A percentile compares a stretch with the other conserved stretches of the same genome.
Evolutionary conservation across 2,113 vertebrate genomes (phyloP).

Genomic region (Nycticorax nycticorax): DNA sequence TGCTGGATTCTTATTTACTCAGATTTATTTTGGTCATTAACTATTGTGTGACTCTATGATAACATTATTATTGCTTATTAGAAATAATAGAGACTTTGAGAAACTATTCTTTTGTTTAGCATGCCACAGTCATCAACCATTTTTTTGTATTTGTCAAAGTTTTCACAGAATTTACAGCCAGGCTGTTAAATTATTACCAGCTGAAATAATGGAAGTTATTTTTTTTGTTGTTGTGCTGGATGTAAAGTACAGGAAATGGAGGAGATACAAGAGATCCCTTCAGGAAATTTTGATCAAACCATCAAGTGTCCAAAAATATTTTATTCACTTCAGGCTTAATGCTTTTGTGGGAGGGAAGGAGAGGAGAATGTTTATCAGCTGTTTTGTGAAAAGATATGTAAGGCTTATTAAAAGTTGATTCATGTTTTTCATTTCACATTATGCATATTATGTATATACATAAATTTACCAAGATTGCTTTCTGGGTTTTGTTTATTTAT

Average conservation of each 20-base stretch:
- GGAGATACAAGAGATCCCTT: slow-evolving; percentile 25
- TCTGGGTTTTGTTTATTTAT: not conserved
- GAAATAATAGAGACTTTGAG: not conserved
- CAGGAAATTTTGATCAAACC: slow-evolving; percentile 22
- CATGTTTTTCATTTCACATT: not conserved
- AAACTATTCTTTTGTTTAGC: not conserved
- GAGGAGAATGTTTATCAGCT: not conserved
- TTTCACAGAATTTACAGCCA: not conserved
- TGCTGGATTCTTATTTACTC: not conserved
- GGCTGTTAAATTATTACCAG: slow-evolving; percentile 58
- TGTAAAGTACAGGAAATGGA: slow-evolving; percentile 22
- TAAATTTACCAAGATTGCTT: not conserved
- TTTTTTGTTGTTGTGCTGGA: not conserved
- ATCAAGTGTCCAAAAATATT: slow-evolving; percentile 16
- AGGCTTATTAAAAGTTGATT: slow-evolving; percentile 5
- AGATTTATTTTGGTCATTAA: not conserved
- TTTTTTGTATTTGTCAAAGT: not conserved
- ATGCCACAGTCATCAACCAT: not conserved
- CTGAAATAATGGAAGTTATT: slow-evolving; percentile 58
- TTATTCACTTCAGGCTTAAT: not conserved
- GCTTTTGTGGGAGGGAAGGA: not conserved
- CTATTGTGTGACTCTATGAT: not conserved
- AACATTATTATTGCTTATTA: not conserved
- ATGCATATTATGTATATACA: not conserved
- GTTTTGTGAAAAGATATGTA: not conserved